A percentile compares a stretch with the other conserved stretches of the same genome.
Evolutionary conservation across 1,140 invertebrate species (phyloP).

Genomic region (Drosophila mayri): DNA sequence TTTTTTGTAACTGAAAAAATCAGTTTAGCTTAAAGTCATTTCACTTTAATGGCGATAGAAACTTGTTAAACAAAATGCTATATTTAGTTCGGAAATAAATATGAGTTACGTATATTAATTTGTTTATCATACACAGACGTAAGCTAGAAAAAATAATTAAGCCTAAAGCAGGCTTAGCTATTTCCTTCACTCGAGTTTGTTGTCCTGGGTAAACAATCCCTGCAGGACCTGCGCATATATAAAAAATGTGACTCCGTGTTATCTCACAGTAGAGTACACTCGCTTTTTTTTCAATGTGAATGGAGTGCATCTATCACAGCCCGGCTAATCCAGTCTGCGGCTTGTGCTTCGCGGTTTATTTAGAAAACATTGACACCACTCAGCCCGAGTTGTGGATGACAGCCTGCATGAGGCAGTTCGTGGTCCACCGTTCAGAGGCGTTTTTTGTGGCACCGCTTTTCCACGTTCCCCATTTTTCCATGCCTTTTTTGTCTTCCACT

Average conservation of each 20-base stretch:
- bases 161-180: neutral
- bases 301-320: conserved; percentile 5
- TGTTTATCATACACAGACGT: neutral
- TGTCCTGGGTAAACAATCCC: neutral
- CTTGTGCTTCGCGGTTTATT: conserved; percentile 15
- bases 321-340: conserved; percentile 13
- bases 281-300: conserved; percentile 3
- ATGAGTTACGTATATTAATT: neutral
- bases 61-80: neutral
- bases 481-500: conserved; percentile 39
- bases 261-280: neutral
- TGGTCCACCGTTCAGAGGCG: conserved; percentile 2
- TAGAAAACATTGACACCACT: conserved; percentile 21
- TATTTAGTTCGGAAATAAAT: neutral
- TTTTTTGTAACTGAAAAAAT: conserved; percentile 7
- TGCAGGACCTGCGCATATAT: neutral
- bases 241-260: neutral
- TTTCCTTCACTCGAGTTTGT: neutral
- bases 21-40: neutral
- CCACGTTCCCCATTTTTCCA: conserved; percentile 30
- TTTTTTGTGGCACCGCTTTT: conserved; percentile 10
- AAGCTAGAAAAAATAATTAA: neutral
- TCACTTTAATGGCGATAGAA: neutral
- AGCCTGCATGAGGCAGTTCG: neutral
- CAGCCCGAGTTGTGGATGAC: neutral